A percentile compares a stretch with the other conserved stretches of the same genome.
Evolutionary conservation across 2,113 vertebrate species (phyloP).

Genomic region (Mobula hypostoma): DNA sequence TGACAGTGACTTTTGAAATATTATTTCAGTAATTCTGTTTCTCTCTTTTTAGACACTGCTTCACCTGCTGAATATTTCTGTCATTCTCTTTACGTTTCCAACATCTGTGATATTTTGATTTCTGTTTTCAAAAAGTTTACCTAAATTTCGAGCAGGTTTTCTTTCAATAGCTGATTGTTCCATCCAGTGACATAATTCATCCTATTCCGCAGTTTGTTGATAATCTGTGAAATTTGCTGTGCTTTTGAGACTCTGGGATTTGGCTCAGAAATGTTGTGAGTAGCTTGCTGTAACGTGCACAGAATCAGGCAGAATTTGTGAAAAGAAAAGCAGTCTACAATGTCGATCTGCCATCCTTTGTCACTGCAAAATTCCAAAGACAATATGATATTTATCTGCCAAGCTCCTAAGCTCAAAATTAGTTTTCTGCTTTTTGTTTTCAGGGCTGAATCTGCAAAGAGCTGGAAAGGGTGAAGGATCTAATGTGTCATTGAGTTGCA

Average conservation of each 20-base stretch:
- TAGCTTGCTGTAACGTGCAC: neutral
- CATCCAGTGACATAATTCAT: neutral
- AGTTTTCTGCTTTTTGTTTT: slow-evolving; percentile 41
- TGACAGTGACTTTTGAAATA: no score
- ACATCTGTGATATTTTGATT: no score
- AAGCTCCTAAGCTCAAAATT: slow-evolving; percentile 36
- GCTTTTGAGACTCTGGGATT: neutral
- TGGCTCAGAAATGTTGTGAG: neutral
- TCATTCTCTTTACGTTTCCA: no score
- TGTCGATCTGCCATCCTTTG: no score
- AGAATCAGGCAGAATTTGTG: no score
- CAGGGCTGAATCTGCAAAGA: slow-evolving; percentile 67
- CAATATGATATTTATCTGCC: neutral
- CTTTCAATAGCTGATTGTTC: neutral
- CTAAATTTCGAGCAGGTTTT: neutral
- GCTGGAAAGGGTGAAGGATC: slow-evolving; percentile 51
- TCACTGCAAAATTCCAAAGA: no score
- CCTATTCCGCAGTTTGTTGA: neutral
- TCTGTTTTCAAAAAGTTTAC: no score
- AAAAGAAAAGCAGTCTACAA: no score
- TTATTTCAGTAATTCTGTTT: no score
- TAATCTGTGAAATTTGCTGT: neutral
- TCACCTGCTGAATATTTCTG: no score
- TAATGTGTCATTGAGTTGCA: slow-evolving; percentile 56
- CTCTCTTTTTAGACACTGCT: no score